Conservation (phyloP, 2,797 vertebrate genomes). For the Oreochromis grahami region DNA sequence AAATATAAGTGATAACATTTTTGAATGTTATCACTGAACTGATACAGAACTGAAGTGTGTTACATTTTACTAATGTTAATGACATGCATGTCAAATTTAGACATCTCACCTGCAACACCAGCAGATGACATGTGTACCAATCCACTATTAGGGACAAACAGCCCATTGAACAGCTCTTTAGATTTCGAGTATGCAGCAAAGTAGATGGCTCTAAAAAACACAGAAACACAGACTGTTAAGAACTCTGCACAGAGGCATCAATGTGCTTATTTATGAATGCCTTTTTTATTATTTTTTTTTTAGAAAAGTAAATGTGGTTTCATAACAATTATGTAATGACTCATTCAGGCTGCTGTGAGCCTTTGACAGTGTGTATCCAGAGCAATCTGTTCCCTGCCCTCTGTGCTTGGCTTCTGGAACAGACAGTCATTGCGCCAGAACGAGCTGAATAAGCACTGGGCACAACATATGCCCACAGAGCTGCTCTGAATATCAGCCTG, state of each 20-base stretch:
- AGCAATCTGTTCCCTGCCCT: conserved; percentile 42
- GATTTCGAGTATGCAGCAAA: conserved; percentile 96
- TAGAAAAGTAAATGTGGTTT: neutral
- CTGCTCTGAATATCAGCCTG: conserved; percentile 25
- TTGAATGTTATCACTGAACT: neutral
- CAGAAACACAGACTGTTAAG: conserved; percentile 33
- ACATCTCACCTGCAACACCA: conserved; percentile 86
- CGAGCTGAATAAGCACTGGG: conserved; percentile 67
- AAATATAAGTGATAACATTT: neutral
- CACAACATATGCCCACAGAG: conserved; percentile 25
- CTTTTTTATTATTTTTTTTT: neutral
- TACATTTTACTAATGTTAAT: neutral
- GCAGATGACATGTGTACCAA: conserved; percentile 91
- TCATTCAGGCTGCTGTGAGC: conserved; percentile 2
- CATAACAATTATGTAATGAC: conserved; percentile 19
- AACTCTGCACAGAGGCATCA: neutral
- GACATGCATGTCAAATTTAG: neutral
- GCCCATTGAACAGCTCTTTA: conserved; percentile 88
- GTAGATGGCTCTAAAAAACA: conserved; percentile 89
- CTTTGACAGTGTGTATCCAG: conserved; percentile 38
- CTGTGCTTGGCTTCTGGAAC: conserved; percentile 60
- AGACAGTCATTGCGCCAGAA: conserved; percentile 49
- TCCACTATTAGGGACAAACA: conserved; percentile 93
- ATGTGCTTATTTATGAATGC: neutral
- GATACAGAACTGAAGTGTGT: neutral